phyloP scores from a whole-genome alignment of 2,113 vertebrate genomes.

The Bujurquina vittata region DNA sequence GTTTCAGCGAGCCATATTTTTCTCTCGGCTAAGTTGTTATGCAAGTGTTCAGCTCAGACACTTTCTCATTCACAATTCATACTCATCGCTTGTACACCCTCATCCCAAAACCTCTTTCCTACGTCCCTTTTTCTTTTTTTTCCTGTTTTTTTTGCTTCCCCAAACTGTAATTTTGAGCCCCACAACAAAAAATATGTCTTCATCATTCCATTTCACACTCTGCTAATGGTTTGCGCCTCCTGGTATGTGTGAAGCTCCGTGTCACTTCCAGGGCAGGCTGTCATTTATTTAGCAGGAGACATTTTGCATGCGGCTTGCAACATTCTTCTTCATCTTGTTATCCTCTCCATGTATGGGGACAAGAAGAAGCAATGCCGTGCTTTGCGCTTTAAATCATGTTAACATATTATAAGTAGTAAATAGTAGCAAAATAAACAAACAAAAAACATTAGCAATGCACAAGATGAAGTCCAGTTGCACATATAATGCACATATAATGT shows the following conservation, averaged over 20 bases:
- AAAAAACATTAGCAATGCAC: conserved; percentile 14
- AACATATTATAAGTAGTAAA: background rate
- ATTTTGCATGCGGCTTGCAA: conserved; percentile 36
- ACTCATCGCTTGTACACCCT: conserved; percentile 55
- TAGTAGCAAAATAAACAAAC: background rate
- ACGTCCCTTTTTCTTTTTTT: background rate
- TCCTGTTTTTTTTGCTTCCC: background rate
- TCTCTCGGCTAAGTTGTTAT: conserved; percentile 61
- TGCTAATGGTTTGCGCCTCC: conserved; percentile 47
- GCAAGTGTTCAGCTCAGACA: conserved; percentile 59
- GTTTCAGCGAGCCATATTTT: conserved; percentile 34
- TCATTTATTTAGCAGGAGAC: conserved; percentile 50
- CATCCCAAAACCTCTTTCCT: conserved; percentile 39
- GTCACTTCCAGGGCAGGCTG: conserved; percentile 42
- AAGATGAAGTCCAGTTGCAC: conserved; percentile 13
- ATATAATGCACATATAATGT: conserved; percentile 15
- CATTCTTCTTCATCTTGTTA: conserved; percentile 33
- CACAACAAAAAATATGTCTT: conserved; percentile 47
- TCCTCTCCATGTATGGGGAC: background rate
- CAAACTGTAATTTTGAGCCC: conserved; percentile 41
- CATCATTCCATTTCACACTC: conserved; percentile 44
- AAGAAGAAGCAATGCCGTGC: conserved; percentile 14
- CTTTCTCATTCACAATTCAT: conserved; percentile 74
- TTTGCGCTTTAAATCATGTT: conserved; percentile 5
- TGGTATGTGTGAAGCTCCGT: conserved; percentile 38